Percentiles rank a stretch among this genome's conserved stretches.
phyloP scores from a whole-genome alignment of 2,888 invertebrate genomes.

The Erynnis tages region DNA sequence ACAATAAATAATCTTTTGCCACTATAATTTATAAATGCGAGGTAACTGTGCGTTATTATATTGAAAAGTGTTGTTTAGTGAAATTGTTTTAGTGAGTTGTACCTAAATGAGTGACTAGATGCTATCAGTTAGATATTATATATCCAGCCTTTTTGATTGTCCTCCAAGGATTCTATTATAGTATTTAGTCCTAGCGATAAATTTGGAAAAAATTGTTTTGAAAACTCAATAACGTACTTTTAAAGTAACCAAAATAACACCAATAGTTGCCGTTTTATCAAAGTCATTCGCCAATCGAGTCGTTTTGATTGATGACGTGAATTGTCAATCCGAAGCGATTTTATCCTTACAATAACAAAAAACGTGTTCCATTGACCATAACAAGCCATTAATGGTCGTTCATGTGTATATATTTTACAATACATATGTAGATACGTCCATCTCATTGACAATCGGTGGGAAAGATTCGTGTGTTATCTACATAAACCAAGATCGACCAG shows the following conservation, averaged over 20 bases:
- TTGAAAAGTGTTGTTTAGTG: conserved; percentile 50
- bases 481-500: conserved; percentile 56
- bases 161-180: conserved; percentile 26
- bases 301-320: conserved; percentile 21
- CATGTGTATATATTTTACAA: conserved; percentile 59
- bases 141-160: conserved; percentile 32
- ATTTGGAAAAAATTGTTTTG: conserved; percentile 19
- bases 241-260: conserved; percentile 11
- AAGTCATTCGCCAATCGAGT: background rate
- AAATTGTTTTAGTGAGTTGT: conserved; percentile 38
- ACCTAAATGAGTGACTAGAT: conserved; percentile 39
- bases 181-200: conserved; percentile 25
- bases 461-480: conserved; percentile 57
- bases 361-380: conserved; percentile 42
- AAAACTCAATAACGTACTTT: conserved; percentile 17
- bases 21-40: conserved; percentile 1
- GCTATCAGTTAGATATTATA: conserved; percentile 42
- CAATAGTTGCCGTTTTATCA: conserved; percentile 1
- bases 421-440: conserved; percentile 44
- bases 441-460: conserved; percentile 44
- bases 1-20: background rate
- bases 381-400: conserved; percentile 47
- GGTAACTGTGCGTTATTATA: conserved; percentile 55
- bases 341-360: conserved; percentile 5
- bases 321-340: conserved; percentile 5